A percentile compares a stretch with the other conserved stretches of the same genome.
Conservation (phyloP, 2,888 invertebrate genomes). For the Drosophila borealis region DNA sequence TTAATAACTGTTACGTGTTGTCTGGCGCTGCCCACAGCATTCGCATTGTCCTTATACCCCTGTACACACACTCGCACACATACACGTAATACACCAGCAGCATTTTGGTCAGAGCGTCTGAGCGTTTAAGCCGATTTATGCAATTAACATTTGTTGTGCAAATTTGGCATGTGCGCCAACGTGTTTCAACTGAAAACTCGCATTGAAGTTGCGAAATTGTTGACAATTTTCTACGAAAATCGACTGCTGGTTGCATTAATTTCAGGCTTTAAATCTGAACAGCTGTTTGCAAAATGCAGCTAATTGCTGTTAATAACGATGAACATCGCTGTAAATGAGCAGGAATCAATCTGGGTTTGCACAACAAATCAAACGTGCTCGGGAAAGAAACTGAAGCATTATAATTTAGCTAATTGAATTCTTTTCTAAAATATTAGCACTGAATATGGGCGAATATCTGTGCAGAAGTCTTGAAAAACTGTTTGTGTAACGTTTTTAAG, state of each 20-base stretch:
- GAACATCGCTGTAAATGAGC: slow-evolving; percentile 23
- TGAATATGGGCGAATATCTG: not conserved
- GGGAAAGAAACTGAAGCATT: slow-evolving; percentile 18
- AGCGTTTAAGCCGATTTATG: slow-evolving; percentile 81
- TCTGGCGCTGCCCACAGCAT: slow-evolving; percentile 33
- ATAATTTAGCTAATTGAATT: slow-evolving; percentile 25
- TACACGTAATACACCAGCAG: slow-evolving; percentile 3
- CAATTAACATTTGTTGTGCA: slow-evolving; percentile 79
- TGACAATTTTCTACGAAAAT: slow-evolving; percentile 26
- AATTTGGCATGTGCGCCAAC: slow-evolving; percentile 61
- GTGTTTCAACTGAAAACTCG: slow-evolving; percentile 45
- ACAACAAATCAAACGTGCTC: slow-evolving; percentile 35
- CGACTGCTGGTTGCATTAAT: slow-evolving; percentile 45
- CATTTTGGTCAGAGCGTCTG: slow-evolving; percentile 43
- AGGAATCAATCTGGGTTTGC: slow-evolving; percentile 1
- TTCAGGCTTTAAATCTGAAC: slow-evolving; percentile 46
- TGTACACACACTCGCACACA: slow-evolving; percentile 1
- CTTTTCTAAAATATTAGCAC: not conserved
- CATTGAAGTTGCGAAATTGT: slow-evolving; percentile 26
- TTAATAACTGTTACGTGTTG: slow-evolving; percentile 63
- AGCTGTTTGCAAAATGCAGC: slow-evolving; percentile 54
- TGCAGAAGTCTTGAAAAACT: no score
- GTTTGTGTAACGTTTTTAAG: not conserved
- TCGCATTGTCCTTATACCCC: slow-evolving; percentile 20
- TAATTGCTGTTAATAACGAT: slow-evolving; percentile 27